Conservation (phyloP, 2,888 invertebrate genomes). For the Callyntrura guangdongensis region DNA sequence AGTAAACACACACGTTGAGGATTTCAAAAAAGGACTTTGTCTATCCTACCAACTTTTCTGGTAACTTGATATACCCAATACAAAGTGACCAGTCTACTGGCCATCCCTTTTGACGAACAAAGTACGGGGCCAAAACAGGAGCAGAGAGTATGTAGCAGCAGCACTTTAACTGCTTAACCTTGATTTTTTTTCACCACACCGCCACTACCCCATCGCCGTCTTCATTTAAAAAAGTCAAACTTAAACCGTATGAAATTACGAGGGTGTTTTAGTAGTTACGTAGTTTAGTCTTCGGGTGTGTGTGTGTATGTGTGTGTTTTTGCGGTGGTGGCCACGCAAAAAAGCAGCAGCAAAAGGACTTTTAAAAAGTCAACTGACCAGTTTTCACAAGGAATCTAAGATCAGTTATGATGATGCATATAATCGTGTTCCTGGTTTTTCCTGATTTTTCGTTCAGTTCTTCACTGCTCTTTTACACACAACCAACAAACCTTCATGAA, state of each 20-base stretch:
- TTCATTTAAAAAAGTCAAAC: constrained; percentile 55
- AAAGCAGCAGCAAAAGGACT: background rate
- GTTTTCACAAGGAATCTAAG: constrained; percentile 74
- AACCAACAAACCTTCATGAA: background rate
- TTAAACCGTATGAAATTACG: constrained; percentile 60
- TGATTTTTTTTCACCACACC: constrained; percentile 53
- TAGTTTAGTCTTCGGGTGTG: constrained; percentile 27
- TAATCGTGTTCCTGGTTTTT: constrained; percentile 76
- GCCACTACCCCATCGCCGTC: constrained; percentile 7
- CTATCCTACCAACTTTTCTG: constrained; percentile 24
- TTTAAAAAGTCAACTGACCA: constrained; percentile 75
- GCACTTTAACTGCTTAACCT: constrained; percentile 47
- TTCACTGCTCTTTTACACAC: background rate
- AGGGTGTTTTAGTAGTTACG: constrained; percentile 47
- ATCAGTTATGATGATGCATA: constrained; percentile 78
- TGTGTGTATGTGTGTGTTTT: constrained; percentile 42
- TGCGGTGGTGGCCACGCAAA: constrained; percentile 42
- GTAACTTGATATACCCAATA: constrained; percentile 16
- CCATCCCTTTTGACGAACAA: background rate
- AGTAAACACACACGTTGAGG: background rate
- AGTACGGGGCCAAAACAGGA: constrained; percentile 8
- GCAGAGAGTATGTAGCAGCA: constrained; percentile 26
- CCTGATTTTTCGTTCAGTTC: constrained; percentile 63
- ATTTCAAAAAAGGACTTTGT: constrained; percentile 37
- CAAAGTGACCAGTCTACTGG: background rate